These are phyloP conservation scores for Zaprionus ghesquierei DNA, from an alignment of 1,140 invertebrate species.

Conservation along the genomic window DNA sequence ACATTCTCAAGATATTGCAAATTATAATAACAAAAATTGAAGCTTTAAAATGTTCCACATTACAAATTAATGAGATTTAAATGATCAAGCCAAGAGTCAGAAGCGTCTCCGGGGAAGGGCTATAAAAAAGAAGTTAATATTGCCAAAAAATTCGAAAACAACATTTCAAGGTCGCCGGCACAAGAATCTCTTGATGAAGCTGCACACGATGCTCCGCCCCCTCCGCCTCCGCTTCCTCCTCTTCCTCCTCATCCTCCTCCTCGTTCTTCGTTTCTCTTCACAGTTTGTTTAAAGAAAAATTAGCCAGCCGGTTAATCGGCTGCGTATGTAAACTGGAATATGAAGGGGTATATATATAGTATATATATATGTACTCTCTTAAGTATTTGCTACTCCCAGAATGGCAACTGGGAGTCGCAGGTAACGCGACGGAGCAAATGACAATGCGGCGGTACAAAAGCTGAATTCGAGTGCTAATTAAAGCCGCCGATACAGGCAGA, in stretches of 20 bases:
- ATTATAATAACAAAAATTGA: background rate
- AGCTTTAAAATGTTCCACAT: background rate
- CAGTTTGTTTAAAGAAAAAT: constrained; percentile 73
- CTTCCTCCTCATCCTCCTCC: background rate
- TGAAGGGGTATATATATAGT: constrained; percentile 1
- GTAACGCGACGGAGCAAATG: constrained; percentile 46
- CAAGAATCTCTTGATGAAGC: constrained; percentile 53
- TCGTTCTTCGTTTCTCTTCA: constrained; percentile 27
- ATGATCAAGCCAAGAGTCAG: background rate
- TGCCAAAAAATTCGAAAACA: constrained; percentile 46
- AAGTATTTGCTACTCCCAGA: constrained; percentile 1
- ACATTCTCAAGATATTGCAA: background rate
- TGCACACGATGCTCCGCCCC: constrained; percentile 3
- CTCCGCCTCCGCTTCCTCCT: too few species aligned
- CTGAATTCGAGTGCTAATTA: constrained; percentile 74
- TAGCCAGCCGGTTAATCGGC: constrained; percentile 66
- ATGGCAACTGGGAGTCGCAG: constrained; percentile 35
- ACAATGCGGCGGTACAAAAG: constrained; percentile 5
- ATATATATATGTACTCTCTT: constrained; percentile 5
- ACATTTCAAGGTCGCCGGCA: constrained; percentile 61
- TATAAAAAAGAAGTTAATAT: constrained; percentile 7
- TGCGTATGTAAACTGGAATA: constrained; percentile 56
- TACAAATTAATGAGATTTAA: background rate
- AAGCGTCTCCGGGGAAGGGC: background rate
- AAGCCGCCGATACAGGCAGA: constrained; percentile 46